Evolutionary conservation across 2,113 vertebrate species (phyloP), one percentile per base, ranked within the genome.

Genomic region (Leiothrix lutea): DNA sequence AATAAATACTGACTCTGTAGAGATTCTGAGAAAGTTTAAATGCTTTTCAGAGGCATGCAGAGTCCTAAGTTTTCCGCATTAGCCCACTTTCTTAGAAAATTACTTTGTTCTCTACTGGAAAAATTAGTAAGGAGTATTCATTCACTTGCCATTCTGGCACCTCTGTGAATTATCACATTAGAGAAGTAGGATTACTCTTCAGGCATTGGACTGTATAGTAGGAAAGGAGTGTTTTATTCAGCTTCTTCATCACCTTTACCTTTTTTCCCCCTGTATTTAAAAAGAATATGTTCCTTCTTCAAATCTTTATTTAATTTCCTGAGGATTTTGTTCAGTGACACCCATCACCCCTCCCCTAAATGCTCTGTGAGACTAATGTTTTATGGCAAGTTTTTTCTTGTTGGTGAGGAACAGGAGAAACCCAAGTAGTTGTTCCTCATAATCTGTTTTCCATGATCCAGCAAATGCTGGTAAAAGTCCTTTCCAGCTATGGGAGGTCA

Each of bases 311-410:
- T 88, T 4, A 5, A 5, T 90, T 91, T 83, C 14, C 23, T 73
- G 22, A 57, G 45, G 38, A 16, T 69, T 86, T 81, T 64, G 25
- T 79, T 81, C 64, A 53, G 1, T 72, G n/a, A 20, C 6, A 33
- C 5, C 8, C 1, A 2, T 31, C 31, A 22, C 8, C 17, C 13
- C 4, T 13, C 20, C 13, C 4, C 28, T 23, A 14, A 42, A 5
- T 58, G 26, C 8, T 56, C 13, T 40, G 7, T 82, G 36, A 38
- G 19, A 42, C 40, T 17, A 26, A 73, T 66, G 72, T 62, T 13
- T 51, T 62, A 8, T 3, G 14, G 12, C 23, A 36, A 22, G 12
- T 16, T 54, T 83, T 64, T 23, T 81, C 17, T 84, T 65, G 5
- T 51, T 91, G 44, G 33, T 65, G 44, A 67, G 14, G 47, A 79